Percentiles rank a stretch among this genome's conserved stretches.
Conservation (phyloP, 2,113 vertebrate species). For the Pungitius pungitius region DNA sequence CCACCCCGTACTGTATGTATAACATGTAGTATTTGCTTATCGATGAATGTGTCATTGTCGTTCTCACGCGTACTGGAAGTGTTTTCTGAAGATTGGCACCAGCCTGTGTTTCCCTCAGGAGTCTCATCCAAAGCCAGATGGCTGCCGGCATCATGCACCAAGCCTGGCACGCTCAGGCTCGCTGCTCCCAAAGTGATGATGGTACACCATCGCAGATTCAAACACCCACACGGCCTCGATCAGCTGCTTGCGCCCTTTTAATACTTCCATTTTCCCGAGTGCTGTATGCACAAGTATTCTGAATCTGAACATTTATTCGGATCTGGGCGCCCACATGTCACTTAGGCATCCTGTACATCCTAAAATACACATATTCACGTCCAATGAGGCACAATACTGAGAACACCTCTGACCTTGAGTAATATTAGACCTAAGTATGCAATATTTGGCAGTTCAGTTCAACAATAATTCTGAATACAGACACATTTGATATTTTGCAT, state of each 20-base stretch:
- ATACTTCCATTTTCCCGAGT: conserved; percentile 42
- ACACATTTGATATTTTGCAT: not conserved
- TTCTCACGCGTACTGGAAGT: conserved; percentile 71
- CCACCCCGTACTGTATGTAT: conserved; percentile 1
- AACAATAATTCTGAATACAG: not conserved
- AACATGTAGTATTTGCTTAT: conserved; percentile 43
- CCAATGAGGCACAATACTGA: conserved; percentile 6
- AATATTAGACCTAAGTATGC: not conserved
- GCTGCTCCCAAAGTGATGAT: conserved; percentile 67
- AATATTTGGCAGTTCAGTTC: not conserved
- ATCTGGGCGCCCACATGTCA: conserved; percentile 16
- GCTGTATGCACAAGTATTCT: conserved; percentile 1
- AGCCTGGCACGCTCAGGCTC: conserved; percentile 68
- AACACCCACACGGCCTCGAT: conserved; percentile 48
- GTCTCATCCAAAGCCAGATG: conserved; percentile 78
- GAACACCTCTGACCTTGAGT: not conserved
- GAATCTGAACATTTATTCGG: not conserved
- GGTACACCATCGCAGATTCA: conserved; percentile 59
- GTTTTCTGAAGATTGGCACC: conserved; percentile 74
- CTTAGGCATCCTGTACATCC: conserved; percentile 10
- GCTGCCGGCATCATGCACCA: conserved; percentile 67
- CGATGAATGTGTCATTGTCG: conserved; percentile 62
- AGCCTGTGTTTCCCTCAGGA: conserved; percentile 66
- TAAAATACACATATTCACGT: conserved; percentile 12
- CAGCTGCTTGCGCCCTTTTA: conserved; percentile 51